Conservation (phyloP, 1,140 invertebrate genomes). For the Eueides isabella region DNA sequence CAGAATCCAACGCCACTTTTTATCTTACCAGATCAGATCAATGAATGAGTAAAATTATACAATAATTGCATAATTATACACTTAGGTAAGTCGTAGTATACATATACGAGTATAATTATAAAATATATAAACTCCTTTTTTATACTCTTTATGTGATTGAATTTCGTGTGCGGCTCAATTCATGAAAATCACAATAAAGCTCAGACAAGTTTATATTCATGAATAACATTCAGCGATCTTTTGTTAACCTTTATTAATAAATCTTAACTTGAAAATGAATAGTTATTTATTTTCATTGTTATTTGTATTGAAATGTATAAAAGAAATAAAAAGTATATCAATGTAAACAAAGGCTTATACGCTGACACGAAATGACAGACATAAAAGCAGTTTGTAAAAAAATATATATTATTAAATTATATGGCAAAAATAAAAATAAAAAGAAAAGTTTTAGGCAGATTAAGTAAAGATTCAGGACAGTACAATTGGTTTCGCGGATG, state of each 20-base stretch:
- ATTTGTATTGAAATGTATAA: neutral
- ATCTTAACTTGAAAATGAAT: neutral
- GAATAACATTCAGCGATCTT: neutral
- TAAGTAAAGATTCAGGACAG: too few relatives aligned
- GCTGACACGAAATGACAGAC: neutral
- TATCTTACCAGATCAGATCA: neutral
- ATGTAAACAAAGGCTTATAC: neutral
- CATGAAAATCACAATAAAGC: conserved; percentile 4
- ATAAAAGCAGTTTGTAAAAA: too few relatives aligned
- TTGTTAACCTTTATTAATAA: conserved; percentile 7
- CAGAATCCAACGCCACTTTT: neutral
- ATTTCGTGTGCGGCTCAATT: neutral
- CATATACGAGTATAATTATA: too few relatives aligned
- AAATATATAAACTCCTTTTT: too few relatives aligned
- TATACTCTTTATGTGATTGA: too few relatives aligned
- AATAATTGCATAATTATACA: too few relatives aligned
- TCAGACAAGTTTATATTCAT: conserved; percentile 1
- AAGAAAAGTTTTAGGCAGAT: too few relatives aligned
- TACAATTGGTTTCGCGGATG: too few relatives aligned
- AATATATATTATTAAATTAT: too few relatives aligned
- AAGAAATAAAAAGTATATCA: neutral
- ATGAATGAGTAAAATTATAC: neutral
- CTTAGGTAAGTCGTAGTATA: too few relatives aligned
- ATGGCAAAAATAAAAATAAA: too few relatives aligned
- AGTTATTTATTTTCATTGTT: neutral